Percentiles rank a stretch among this genome's conserved stretches.
These are phyloP conservation scores for Sinotaia quadrata DNA, from an alignment of 2,888 invertebrate genomes.

Conservation along the genomic window DNA sequence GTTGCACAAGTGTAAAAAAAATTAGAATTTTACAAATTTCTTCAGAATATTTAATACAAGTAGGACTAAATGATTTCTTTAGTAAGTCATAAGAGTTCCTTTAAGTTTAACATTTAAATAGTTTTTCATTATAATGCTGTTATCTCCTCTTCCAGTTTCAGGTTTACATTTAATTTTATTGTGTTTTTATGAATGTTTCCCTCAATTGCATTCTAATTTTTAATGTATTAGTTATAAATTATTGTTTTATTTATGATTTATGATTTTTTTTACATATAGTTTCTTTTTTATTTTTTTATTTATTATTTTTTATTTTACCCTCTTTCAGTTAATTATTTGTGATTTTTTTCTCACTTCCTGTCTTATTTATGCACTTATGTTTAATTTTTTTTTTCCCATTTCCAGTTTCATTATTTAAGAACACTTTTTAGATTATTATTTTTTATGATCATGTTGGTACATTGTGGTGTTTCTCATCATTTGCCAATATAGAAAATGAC, in stretches of 20 bases:
- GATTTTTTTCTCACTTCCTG: background rate
- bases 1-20: too few species aligned
- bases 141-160: too few species aligned
- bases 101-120: too few species aligned
- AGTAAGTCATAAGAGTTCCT: too few species aligned
- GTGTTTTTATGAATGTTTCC: background rate
- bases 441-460: background rate
- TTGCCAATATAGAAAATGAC: slow-evolving; percentile 12
- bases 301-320: background rate
- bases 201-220: background rate
- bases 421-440: too few species aligned
- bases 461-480: background rate
- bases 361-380: background rate
- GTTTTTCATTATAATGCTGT: too few species aligned
- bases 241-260: background rate
- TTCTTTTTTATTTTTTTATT: background rate
- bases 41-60: too few species aligned
- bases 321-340: background rate
- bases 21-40: too few species aligned
- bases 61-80: too few species aligned
- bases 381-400: background rate
- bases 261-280: background rate
- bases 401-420: background rate
- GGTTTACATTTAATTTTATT: slow-evolving; percentile 7
- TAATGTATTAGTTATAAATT: background rate